Percentiles rank a stretch among this genome's conserved stretches.
Conservation (phyloP, 1,140 invertebrate genomes). For the Drosophila sulfurigaster region DNA sequence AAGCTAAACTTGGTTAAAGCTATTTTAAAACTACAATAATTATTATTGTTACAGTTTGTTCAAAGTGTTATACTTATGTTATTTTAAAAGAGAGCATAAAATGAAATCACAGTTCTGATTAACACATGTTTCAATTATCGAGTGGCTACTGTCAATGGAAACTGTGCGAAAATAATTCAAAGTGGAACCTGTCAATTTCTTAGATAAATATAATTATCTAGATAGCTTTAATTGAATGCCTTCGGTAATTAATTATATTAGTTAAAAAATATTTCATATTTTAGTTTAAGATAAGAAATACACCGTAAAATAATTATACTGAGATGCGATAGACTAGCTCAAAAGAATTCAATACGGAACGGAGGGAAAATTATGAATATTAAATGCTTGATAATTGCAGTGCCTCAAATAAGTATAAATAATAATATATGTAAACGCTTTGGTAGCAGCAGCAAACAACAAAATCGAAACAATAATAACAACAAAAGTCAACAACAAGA, state of each 20-base stretch:
- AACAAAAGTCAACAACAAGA: slow-evolving; percentile 11
- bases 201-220: slow-evolving; percentile 1
- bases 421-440: slow-evolving; percentile 41
- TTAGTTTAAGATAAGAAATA: neutral
- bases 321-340: slow-evolving; percentile 21
- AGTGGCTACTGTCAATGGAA: neutral
- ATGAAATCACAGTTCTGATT: slow-evolving; percentile 14
- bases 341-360: slow-evolving; percentile 2
- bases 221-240: neutral
- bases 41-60: too few relatives aligned
- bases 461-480: neutral
- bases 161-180: neutral
- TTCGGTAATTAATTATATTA: neutral
- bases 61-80: neutral
- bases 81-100: neutral
- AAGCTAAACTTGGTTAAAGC: neutral
- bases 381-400: slow-evolving; percentile 17
- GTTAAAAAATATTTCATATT: too few relatives aligned
- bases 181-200: neutral
- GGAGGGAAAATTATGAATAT: neutral
- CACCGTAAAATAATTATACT: slow-evolving; percentile 1
- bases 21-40: neutral
- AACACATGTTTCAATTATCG: slow-evolving; percentile 4
- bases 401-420: slow-evolving; percentile 14
- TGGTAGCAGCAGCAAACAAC: slow-evolving; percentile 37